Base-by-base conservation (phyloP, 2,888 invertebrate genomes). In the Eudasyphora cyanicolor region DNA sequence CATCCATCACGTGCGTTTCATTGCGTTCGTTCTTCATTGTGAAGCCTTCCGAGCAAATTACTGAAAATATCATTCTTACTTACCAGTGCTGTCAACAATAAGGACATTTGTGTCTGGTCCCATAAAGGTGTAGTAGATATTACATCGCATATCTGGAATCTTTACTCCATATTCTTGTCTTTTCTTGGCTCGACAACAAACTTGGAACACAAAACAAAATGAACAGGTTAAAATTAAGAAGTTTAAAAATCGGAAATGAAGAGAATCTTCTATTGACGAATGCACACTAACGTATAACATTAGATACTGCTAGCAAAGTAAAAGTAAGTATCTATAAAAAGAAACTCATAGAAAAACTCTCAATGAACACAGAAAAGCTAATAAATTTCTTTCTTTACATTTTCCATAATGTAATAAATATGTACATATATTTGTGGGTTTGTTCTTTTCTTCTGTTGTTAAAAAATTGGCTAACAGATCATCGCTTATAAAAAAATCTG, bases 151-250 rank as follows among this genome's bases (percentile, higher is more conserved):
- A n/a, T 45, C 45, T 45, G 45, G n/a, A 45, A n/a, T 45, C 14
- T n/a, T n/a, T 45, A 45, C 14, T 45, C 45, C 45, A 45, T n/a
- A 45, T n/a, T 14, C n/a, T n/a, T 2, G 45, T n/a, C 45, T 45
- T n/a, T 45, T n/a, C n/a, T n/a, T 1, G n/a, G 45, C 57, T 10
- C 57, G 62, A n/a, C n/a, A n/a, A 29, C 67, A 76, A 67, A 67
- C 82, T 83, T 83, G 79, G 62, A 83, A 83, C 76, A 76, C 82
- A 83, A 83, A 79, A 83, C 62, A 83, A 80, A 83, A 45, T 45
- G n/a, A n/a, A 45, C 8, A 6, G 76, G 76, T 76, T 77, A 83
- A 83, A 71, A 82, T 79, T 79, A 73, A 67, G 60, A 45, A 69
- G 70, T n/a, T n/a, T n/a, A 79, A 82, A 82, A 79, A 67, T 62